Conservation (phyloP, 2,113 vertebrate species). For the Aptenodytes forsteri region DNA sequence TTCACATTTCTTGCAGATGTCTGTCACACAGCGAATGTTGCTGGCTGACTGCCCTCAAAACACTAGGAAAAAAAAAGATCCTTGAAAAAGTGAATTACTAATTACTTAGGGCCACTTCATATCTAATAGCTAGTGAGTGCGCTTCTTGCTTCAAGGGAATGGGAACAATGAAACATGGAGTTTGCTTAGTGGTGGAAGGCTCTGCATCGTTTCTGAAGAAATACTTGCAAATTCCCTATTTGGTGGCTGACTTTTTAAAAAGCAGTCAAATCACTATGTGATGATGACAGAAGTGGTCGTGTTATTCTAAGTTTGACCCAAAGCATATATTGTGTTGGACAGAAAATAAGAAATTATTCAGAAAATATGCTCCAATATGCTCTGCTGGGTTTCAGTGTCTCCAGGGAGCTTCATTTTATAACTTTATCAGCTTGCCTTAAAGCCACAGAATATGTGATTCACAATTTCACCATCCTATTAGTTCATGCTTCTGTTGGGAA, state of each 20-base stretch:
- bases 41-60: constrained; percentile 16
- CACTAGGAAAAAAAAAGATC: not conserved
- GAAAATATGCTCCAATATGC: not conserved
- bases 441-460: not conserved
- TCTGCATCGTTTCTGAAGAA: not conserved
- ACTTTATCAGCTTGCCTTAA: constrained; percentile 16
- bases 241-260: not conserved
- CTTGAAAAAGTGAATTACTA: constrained; percentile 7
- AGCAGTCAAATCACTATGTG: not conserved
- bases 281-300: not conserved
- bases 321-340: not conserved
- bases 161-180: not conserved
- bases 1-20: not conserved
- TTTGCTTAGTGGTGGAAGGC: not conserved
- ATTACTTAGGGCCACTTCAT: constrained; percentile 19
- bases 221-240: not conserved
- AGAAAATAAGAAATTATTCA: not conserved
- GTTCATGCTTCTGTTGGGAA: constrained; percentile 6
- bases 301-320: not conserved
- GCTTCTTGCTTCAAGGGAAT: not conserved
- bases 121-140: not conserved
- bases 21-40: not conserved
- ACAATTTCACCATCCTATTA: not conserved
- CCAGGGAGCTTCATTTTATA: not conserved
- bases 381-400: not conserved